These are phyloP conservation scores for Pandemis corylana DNA, from an alignment of 2,888 invertebrate genomes.

Conservation along the genomic window DNA sequence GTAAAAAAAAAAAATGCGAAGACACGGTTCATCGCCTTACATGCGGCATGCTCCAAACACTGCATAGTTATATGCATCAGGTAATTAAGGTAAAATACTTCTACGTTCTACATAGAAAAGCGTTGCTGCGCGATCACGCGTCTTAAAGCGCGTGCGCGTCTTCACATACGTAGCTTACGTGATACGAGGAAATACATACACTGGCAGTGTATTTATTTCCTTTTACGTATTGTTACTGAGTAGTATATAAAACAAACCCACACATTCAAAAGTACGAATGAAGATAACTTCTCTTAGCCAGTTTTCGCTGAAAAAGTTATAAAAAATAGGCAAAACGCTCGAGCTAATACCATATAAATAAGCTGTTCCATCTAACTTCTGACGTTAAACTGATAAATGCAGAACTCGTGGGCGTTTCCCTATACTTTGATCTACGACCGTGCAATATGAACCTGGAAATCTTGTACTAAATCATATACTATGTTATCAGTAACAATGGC, in stretches of 20 bases:
- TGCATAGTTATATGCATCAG: no score
- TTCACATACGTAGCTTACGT: neutral
- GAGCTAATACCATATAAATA: neutral
- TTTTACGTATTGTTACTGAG: no score
- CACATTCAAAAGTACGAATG: no score
- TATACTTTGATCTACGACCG: constrained; percentile 38
- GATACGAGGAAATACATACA: neutral
- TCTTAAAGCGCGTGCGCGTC: neutral
- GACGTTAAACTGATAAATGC: constrained; percentile 38
- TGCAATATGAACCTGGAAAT: constrained; percentile 36
- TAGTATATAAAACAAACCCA: no score
- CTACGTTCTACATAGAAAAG: neutral
- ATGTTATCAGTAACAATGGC: constrained; percentile 19
- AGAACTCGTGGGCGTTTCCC: constrained; percentile 40
- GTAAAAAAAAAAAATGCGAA: no score
- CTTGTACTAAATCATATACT: constrained; percentile 24
- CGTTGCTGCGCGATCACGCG: neutral
- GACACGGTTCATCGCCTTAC: no score
- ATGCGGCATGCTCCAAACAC: no score
- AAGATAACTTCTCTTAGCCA: no score
- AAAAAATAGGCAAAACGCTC: neutral
- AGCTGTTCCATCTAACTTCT: constrained; percentile 5
- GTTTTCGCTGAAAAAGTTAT: no score
- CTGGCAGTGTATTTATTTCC: no score
- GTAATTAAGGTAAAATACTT: no score